Evolutionary conservation across 2,888 invertebrate species (phyloP).

Genomic region (Sylvicola cinctus): DNA sequence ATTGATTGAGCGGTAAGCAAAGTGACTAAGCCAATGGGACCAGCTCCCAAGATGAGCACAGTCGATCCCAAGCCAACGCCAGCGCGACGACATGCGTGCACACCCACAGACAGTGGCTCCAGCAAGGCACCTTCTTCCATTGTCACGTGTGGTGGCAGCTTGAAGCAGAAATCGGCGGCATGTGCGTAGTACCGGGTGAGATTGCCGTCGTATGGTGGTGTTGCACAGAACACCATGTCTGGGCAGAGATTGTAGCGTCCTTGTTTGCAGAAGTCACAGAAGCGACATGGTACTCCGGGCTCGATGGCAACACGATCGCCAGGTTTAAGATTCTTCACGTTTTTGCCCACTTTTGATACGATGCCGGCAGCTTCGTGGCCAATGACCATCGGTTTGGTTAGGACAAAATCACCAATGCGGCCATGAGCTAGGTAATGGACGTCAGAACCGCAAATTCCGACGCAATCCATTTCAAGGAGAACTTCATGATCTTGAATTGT

Average conservation of each 20-base stretch:
- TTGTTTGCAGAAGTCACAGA: constrained; percentile 64
- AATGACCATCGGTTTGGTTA: constrained; percentile 77
- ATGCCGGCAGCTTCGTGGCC: constrained; percentile 84
- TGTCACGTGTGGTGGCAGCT: constrained; percentile 70
- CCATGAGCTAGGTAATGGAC: constrained; percentile 82
- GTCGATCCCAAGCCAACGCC: constrained; percentile 47
- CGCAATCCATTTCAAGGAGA: constrained; percentile 67
- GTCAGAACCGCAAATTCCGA: constrained; percentile 95
- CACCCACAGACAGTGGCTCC: constrained; percentile 84
- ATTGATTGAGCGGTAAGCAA: constrained; percentile 62
- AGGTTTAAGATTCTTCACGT: constrained; percentile 41
- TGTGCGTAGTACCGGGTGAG: constrained; percentile 73
- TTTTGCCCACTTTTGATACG: constrained; percentile 51
- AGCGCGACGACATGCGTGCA: constrained; percentile 79
- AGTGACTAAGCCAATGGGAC: constrained; percentile 74
- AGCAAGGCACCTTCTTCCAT: constrained; percentile 87
- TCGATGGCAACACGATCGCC: constrained; percentile 91
- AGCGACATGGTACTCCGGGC: constrained; percentile 76
- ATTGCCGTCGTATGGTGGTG: constrained; percentile 83
- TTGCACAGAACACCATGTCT: constrained; percentile 81
- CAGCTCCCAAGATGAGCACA: constrained; percentile 64
- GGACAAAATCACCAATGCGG: constrained; percentile 66
- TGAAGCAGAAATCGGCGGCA: constrained; percentile 73
- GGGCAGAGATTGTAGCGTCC: constrained; percentile 84
- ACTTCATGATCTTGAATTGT: constrained; percentile 29